Conservation (phyloP, 92 coral and sea anemone species). For the Porites evermanni region DNA sequence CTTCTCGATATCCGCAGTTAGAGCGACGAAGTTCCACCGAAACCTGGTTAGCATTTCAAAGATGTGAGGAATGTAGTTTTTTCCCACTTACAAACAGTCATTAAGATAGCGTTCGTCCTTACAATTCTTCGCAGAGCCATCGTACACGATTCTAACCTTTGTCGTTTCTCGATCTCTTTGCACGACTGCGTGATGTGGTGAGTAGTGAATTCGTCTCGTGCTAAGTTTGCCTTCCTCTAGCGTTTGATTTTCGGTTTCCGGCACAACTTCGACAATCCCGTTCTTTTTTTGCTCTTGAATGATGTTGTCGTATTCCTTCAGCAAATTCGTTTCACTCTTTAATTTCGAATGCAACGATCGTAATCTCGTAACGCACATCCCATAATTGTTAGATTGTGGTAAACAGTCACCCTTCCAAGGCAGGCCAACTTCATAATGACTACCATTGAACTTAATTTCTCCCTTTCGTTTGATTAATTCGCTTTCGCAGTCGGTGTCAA, state of each 20-base stretch:
- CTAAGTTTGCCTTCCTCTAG: not conserved
- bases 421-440: not conserved
- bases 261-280: not conserved
- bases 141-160: too few species aligned
- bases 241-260: not conserved
- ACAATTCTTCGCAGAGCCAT: too few species aligned
- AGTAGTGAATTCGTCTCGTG: constrained; percentile 16
- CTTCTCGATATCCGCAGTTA: constrained; percentile 30
- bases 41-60: not conserved
- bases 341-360: constrained; percentile 44
- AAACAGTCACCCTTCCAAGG: constrained; percentile 48
- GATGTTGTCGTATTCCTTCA: constrained; percentile 31
- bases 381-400: constrained; percentile 14
- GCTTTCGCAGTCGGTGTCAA: not conserved
- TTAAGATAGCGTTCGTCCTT: not conserved
- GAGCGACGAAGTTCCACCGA: constrained; percentile 6
- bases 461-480: not conserved
- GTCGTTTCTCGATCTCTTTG: not conserved
- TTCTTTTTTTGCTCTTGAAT: not conserved
- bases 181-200: constrained; percentile 37
- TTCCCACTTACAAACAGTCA: constrained; percentile 6
- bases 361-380: constrained; percentile 35
- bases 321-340: constrained; percentile 33
- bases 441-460: constrained; percentile 43
- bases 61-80: constrained; percentile 12